Evolutionary conservation across 2,888 invertebrate genomes (phyloP), one percentile per base, ranked within the genome.

Genomic region (Oligia fasciuncula): DNA sequence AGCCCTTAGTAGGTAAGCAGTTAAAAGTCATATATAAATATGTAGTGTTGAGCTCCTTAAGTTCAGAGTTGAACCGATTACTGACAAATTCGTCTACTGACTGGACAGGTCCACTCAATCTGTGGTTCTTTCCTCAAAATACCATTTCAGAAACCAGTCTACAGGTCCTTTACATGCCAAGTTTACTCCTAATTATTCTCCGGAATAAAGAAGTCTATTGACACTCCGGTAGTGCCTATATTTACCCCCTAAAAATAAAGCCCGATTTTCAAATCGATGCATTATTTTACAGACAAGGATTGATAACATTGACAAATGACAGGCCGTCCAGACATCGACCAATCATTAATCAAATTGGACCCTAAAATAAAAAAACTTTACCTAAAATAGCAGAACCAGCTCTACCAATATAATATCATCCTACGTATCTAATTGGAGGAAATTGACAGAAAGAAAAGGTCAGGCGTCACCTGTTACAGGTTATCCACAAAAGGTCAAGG

Each of bases 401-500:
- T 13, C 23, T 29, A n/a, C 6, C 19, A 1, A 51, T 9, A 40
- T n/a, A 13, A 17, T 35, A 35, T 2, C 1, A 29, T 43, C 23
- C 23, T 40, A 66, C 29, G 11, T 14, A 67, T 46, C 14, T 68
- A 46, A 80, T 73, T 40, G 23, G 0, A 68, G 23, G 23, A 54
- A 67, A 62, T 35, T 51, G 43, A 60, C 49, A 35, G 3, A 14
- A 40, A 54, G 6, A 54, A 46, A 62, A 60, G 63, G 29, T 74
- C n/a, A 75, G 14, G 6, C 13, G 60, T 81, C 70, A 70, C 40
- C 69, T 60, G n/a, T 75, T 35, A 46, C 4, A 49, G 57, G 57
- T 65, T n/a, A 54, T 40, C 43, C 35, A 54, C 77, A 54, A 81
- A 72, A 81, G 76, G 71, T 72, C 67, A 73, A 40, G n/a, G 43